A percentile compares a stretch with the other conserved stretches of the same genome.
Evolutionary conservation across 92 coral and sea anemone species (phyloP).

Genomic region (Palythoa heliodiscus): DNA sequence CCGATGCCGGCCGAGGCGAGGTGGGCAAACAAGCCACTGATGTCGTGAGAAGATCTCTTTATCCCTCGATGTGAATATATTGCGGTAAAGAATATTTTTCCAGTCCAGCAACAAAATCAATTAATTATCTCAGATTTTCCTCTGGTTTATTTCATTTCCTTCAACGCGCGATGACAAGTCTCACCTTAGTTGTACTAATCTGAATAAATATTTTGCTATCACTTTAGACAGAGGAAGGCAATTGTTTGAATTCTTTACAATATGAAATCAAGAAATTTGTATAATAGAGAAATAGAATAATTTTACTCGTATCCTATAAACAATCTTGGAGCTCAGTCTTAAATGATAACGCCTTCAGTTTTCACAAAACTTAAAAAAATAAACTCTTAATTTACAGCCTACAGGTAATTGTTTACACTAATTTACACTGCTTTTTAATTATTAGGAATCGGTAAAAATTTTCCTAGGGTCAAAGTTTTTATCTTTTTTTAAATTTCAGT

Average conservation of each 20-base stretch:
- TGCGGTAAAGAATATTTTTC: neutral
- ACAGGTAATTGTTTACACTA: no score
- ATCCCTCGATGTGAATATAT: neutral
- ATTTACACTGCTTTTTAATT: no score
- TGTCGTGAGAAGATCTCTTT: neutral
- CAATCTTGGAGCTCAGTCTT: neutral
- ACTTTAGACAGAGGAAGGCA: slow-evolving; percentile 26
- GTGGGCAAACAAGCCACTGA: neutral
- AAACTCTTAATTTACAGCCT: no score
- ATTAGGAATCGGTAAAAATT: no score
- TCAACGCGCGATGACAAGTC: slow-evolving; percentile 3
- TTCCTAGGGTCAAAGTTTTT: no score
- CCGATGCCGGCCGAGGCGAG: neutral
- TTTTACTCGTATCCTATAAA: neutral
- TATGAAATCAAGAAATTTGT: slow-evolving; percentile 19
- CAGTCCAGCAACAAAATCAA: neutral
- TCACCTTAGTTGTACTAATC: slow-evolving; percentile 13
- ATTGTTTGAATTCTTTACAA: slow-evolving; percentile 36
- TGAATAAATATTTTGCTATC: slow-evolving; percentile 39
- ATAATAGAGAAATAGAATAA: neutral
- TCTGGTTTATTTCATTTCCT: neutral
- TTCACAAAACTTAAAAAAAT: no score
- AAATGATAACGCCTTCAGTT: neutral
- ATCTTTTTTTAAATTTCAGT: no score
- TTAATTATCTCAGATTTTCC: neutral